A percentile compares a stretch with the other conserved stretches of the same genome.
phyloP scores from a whole-genome alignment of 23 tunicate species.

The Trididemnum clinides region DNA sequence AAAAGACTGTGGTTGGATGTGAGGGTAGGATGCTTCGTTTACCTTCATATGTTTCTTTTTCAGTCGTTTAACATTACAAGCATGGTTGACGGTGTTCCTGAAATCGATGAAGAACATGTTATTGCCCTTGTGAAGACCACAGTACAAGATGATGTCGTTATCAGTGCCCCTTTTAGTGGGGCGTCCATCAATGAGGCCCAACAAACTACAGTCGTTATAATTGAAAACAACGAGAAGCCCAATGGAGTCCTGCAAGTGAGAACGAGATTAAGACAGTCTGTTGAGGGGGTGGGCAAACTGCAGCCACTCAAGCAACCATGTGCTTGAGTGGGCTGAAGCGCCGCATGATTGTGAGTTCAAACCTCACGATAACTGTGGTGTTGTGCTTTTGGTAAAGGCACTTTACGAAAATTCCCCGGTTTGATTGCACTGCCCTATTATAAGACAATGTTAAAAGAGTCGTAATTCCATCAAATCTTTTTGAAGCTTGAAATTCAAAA shows the following conservation, averaged over 20 bases:
- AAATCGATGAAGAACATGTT: constrained; percentile 47
- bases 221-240: constrained; percentile 65
- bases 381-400: too few species aligned
- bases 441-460: too few species aligned
- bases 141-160: constrained; percentile 48
- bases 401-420: too few species aligned
- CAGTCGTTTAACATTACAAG: constrained; percentile 48
- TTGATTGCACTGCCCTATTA: too few species aligned
- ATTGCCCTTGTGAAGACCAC: constrained; percentile 6
- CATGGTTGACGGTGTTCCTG: constrained; percentile 58
- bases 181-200: constrained; percentile 47
- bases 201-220: constrained; percentile 1
- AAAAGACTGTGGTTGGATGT: background rate
- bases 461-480: too few species aligned
- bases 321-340: too few species aligned
- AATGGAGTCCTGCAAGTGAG: constrained; percentile 78
- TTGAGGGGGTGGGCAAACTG: too few species aligned
- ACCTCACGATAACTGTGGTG: background rate
- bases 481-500: too few species aligned
- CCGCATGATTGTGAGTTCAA: background rate
- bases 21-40: too few species aligned
- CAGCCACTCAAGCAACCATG: too few species aligned
- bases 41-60: background rate
- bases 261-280: background rate
- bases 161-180: constrained; percentile 56